phyloP scores from a whole-genome alignment of 2,888 invertebrate species.

The Pristionchus fissidentatus region DNA sequence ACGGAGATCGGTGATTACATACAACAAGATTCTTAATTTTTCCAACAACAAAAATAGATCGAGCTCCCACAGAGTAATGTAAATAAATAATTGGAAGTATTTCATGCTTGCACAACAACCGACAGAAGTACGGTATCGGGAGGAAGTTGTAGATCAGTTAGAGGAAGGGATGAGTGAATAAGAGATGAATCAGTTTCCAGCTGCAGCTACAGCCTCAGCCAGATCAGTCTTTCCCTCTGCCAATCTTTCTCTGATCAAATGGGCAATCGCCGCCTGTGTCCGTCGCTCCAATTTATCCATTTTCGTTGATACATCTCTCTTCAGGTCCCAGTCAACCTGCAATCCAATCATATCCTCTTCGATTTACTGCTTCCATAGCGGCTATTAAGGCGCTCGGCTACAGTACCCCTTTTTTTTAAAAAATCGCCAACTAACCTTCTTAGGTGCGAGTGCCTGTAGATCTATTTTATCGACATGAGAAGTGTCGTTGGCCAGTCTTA shows the following conservation, averaged over 20 bases:
- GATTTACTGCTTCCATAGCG: too few species aligned
- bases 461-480: slow-evolving; percentile 12
- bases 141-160: too few species aligned
- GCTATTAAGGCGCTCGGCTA: too few species aligned
- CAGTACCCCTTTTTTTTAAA: not conserved
- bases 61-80: too few species aligned
- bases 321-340: slow-evolving; percentile 44
- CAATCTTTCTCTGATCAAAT: slow-evolving; percentile 34
- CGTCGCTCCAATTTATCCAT: slow-evolving; percentile 38
- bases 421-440: not conserved
- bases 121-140: too few species aligned
- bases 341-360: not conserved
- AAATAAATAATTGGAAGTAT: too few species aligned
- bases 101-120: too few species aligned
- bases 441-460: slow-evolving; percentile 40
- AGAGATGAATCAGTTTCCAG: not conserved
- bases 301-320: slow-evolving; percentile 31
- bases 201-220: slow-evolving; percentile 29
- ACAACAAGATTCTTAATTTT: too few species aligned
- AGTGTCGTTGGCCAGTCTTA: slow-evolving; percentile 34
- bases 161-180: not conserved
- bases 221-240: slow-evolving; percentile 41
- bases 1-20: too few species aligned
- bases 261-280: slow-evolving; percentile 40
- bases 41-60: too few species aligned